Evolutionary conservation across 2,888 invertebrate species (phyloP).

Genomic region (Epinotia demarniana): DNA sequence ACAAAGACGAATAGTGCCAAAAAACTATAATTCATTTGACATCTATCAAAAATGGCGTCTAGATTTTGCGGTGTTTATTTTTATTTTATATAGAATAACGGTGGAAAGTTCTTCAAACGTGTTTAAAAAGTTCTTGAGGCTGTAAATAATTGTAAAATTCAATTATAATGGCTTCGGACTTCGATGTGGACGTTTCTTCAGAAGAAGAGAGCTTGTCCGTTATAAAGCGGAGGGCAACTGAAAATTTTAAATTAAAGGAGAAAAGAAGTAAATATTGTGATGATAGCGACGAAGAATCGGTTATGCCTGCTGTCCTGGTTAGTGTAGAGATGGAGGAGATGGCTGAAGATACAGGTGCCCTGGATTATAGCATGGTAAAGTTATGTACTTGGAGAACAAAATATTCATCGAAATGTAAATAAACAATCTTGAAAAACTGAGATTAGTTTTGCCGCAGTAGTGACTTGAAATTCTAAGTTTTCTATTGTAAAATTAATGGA

Average conservation of each 20-base stretch:
- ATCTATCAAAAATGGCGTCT: constrained; percentile 54
- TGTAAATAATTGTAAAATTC: background rate
- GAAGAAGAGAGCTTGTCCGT: background rate
- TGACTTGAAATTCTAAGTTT: too few relatives aligned
- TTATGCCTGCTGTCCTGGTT: background rate
- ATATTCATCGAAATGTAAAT: background rate
- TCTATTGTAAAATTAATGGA: too few relatives aligned
- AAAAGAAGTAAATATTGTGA: constrained; percentile 1
- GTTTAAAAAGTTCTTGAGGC: constrained; percentile 27
- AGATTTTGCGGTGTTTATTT: constrained; percentile 52
- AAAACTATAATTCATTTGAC: constrained; percentile 41
- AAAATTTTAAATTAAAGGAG: background rate
- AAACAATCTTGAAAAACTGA: background rate
- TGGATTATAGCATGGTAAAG: background rate
- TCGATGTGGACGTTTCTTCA: background rate
- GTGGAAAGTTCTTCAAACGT: background rate
- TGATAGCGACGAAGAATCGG: background rate
- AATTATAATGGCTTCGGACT: background rate
- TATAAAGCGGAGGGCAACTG: background rate
- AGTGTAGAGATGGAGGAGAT: background rate
- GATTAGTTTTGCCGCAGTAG: too few relatives aligned
- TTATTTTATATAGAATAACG: constrained; percentile 35
- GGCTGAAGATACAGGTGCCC: background rate
- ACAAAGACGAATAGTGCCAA: background rate
- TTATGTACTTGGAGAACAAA: background rate